A percentile compares a stretch with the other conserved stretches of the same genome.
phyloP scores from a whole-genome alignment of 2,797 vertebrate species.

The Microcaecilia unicolor region DNA sequence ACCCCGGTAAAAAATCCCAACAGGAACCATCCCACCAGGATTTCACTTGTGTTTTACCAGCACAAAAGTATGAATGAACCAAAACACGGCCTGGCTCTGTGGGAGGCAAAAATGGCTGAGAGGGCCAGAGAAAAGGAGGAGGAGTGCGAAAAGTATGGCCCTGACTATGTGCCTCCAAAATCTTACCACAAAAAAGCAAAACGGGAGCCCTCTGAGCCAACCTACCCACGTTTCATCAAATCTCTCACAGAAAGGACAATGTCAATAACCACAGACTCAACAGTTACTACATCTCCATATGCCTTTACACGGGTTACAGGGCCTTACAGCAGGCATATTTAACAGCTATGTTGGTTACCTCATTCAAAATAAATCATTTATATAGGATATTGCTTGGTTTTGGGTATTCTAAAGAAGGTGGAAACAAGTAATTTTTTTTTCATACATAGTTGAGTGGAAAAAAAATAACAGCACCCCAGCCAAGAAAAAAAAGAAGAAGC shows the following conservation, averaged over 20 bases:
- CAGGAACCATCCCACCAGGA: constrained; percentile 82
- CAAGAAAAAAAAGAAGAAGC: constrained; percentile 32
- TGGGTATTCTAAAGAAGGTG: constrained; percentile 11
- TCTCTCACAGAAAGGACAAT: constrained; percentile 76
- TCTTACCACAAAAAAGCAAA: constrained; percentile 72
- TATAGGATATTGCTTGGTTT: constrained; percentile 4
- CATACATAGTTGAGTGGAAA: constrained; percentile 14
- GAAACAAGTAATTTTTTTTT: constrained; percentile 21
- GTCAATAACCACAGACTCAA: constrained; percentile 86
- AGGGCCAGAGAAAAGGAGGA: constrained; percentile 93
- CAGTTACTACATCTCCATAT: constrained; percentile 85
- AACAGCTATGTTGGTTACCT: constrained; percentile 50
- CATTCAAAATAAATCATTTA: constrained; percentile 29
- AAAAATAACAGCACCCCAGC: constrained; percentile 49
- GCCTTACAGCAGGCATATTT: constrained; percentile 89
- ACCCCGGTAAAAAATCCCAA: constrained; percentile 89
- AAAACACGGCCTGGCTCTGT: constrained; percentile 87
- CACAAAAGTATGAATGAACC: constrained; percentile 97
- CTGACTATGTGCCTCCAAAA: constrained; percentile 81
- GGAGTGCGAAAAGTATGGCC: constrained; percentile 79
- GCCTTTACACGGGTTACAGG: constrained; percentile 97
- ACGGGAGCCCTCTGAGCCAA: constrained; percentile 72
- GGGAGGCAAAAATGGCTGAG: constrained; percentile 96
- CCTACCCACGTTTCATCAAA: constrained; percentile 82
- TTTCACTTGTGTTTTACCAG: constrained; percentile 98